Base-by-base conservation (phyloP, 2,797 vertebrate species). In the Carapus acus region DNA sequence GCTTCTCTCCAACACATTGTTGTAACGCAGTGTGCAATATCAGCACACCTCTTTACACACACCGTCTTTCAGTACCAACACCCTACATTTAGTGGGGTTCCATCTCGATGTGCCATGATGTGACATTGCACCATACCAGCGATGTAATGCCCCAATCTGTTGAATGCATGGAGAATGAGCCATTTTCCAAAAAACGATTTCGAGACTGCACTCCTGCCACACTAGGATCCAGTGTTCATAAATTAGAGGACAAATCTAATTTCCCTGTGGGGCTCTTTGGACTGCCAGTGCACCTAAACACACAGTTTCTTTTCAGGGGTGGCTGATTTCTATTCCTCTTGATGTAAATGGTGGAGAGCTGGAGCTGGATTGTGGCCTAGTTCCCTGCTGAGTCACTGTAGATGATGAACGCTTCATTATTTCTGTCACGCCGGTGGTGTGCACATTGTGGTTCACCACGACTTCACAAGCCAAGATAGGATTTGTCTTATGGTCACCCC, bases 171-270 rank as follows among this genome's bases (percentile, higher is more conserved):
- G 58, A 69, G 52, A 78, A 63, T 69, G 62, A 44, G 43, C 40
- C 74, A 58, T 77, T 71, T 74, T 72, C 58, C 58, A 66, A 60
- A 65, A 70, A 59, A 53, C 43, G n/a, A n/a, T n/a, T n/a, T 58
- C 54, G 46, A 56, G 22, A 58, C 34, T 11, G 36, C 49, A 77
- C 70, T 75, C 51, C 12, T 57, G 77, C 80, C 69, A 53, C 37
- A 36, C 66, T 49, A 49, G 67, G 69, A 61, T 77, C 49, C 69
- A 64, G 57, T 75, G 79, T 80, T 82, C 74, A 76, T 83, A 78
- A 81, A 86, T 82, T 81, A 82, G 79, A 81, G 67, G 74, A 74
- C 76, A 71, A 83, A 81, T 80, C 71, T 76, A 75, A 83, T 85
- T 84, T 84, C 77, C 78, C 79, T 70, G 65, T 74, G 74, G 75